Conservation (phyloP, 2,888 invertebrate species). For the Erpobdella octoculata region DNA sequence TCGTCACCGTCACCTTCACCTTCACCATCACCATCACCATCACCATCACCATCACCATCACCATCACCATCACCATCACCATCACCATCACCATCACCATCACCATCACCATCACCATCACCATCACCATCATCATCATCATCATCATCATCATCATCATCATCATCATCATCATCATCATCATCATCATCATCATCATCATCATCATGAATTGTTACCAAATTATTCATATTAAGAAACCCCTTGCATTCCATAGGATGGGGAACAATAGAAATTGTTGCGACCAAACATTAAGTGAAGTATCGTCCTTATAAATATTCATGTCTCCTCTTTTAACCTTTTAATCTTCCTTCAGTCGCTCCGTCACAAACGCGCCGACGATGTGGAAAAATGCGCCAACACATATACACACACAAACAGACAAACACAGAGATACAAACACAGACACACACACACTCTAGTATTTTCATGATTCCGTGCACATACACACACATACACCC, state of each 20-base stretch:
- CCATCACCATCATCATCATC: constrained; percentile 24
- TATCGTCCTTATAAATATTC: too few relatives aligned
- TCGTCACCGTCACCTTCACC: constrained; percentile 23
- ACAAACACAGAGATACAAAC: too few relatives aligned
- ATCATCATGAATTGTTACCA: constrained; percentile 27
- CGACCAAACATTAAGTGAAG: too few relatives aligned
- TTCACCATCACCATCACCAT: constrained; percentile 23
- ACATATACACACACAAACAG: too few relatives aligned
- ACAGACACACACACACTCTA: too few relatives aligned
- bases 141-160: constrained; percentile 24
- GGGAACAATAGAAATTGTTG: neutral
- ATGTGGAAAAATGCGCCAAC: too few relatives aligned
- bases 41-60: constrained; percentile 20
- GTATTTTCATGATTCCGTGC: too few relatives aligned
- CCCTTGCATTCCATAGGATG: neutral
- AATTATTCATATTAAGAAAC: neutral
- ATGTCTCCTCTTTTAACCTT: too few relatives aligned
- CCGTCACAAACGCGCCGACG: too few relatives aligned
- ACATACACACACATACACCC: too few relatives aligned
- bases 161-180: constrained; percentile 23
- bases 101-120: constrained; percentile 26
- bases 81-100: constrained; percentile 27
- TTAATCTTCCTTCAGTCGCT: too few relatives aligned
- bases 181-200: constrained; percentile 26
- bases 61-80: constrained; percentile 26